Evolutionary conservation across 2,888 invertebrate genomes (phyloP), one percentile per base, ranked within the genome.

Genomic region (Ophion slaviceki): DNA sequence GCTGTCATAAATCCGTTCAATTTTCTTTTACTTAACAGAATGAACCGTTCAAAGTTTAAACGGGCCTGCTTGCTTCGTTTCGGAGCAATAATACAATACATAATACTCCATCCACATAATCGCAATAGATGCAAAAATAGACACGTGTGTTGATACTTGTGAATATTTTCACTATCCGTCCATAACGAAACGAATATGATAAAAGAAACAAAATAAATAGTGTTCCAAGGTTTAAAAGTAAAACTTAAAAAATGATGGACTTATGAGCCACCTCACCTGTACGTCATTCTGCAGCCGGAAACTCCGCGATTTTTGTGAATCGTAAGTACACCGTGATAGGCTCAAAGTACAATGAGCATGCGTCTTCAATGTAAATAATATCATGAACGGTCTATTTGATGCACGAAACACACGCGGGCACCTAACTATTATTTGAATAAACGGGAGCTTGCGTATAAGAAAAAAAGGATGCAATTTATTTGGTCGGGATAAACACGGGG

Each of bases 341-440:
- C 32, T 72, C 71, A 71, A 76, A 28, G 32, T 59, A 66, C 11
- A 5, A 68, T 61, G 67, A 14, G 57, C 70, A 61, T 80, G 14
- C 62, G 72, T 66, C 24, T 61, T 17, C 28, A 62, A n/a, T 11
- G 68, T 14, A 28, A 59, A 32, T 47, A 62, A n/a, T 62, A 14
- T 78, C 68, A 71, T 76, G 57, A 17, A 70, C 57, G 61, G 53
- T 47, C 14, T 45, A 77, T 28, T 24, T 66, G 72, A 53, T 7
- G 61, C 85, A 82, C 85, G 79, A 80, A 57, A 77, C 80, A 77
- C 82, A 68, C 82, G 61, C 70, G 72, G 64, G 10, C 68, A 82
- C 71, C 74, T 17, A 2, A 32, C 4, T 32, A 45, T 14, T 6
- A 47, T 45, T 45, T 53, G 24, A 20, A 59, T 47, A 28, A n/a